Evolutionary conservation across 2,888 invertebrate species (phyloP), one percentile per base, ranked within the genome.

Genomic region (Idaea straminata): DNA sequence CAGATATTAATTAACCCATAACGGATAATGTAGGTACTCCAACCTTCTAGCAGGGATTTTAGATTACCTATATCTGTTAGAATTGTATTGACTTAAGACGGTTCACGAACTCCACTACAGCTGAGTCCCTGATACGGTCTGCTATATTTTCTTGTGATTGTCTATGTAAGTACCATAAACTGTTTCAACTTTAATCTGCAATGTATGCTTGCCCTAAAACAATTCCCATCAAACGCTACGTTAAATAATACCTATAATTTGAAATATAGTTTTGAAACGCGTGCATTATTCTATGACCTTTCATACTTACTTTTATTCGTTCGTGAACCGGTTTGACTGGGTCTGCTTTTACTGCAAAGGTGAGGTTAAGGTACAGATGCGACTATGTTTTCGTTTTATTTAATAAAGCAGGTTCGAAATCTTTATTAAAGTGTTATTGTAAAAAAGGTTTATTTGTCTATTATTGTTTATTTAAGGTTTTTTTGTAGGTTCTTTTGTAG

Each of bases 281-380:
- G 47, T 47, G 47, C 47, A 47, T 47, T 47, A 47, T 36, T 47
- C 13, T 47, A 47, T 47, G 47, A 47, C 47, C 47, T 47, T 47
- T 47, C 47, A 47, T 47, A 47, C 47, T 47, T 47, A 47, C 47
- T 47, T 47, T 47, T 47, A 47, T 47, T 47, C 47, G 47, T 47
- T 47, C 47, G 47, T 25, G 47, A 13, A 47, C 47, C 47, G 47
- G 47, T 47, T 47, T 47, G 47, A 47, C 47, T 47, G 47, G 47
- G 47, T 47, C 47, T 47, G 47, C 47, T 47, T 47, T 47, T 47
- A 47, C 47, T 47, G 47, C 47, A 47, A 47, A 47, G 47, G 13
- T 47, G 47, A 47, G 47, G 47, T 47, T 47, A 47, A 47, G 13
- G 47, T 47, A 47, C 47, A 47, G 47, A 47, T 47, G 47, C 47